Percentiles rank a stretch among this genome's conserved stretches.
These are phyloP conservation scores for Lasioglossum vierecki DNA, from an alignment of 2,888 invertebrate species.

Conservation along the genomic window DNA sequence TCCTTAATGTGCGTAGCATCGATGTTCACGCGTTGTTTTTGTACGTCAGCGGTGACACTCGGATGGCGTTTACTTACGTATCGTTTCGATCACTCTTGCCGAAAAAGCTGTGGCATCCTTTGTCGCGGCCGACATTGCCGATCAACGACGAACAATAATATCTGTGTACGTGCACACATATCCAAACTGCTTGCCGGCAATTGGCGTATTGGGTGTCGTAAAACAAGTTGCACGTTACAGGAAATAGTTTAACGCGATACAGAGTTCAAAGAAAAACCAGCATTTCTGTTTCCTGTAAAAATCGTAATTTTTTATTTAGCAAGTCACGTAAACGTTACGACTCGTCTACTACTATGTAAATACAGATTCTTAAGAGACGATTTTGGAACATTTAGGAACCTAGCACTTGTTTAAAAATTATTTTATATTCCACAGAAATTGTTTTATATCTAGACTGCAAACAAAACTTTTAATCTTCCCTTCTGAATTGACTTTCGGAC, in stretches of 20 bases:
- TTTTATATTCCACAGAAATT: background rate
- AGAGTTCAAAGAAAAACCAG: background rate
- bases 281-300: background rate
- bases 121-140: background rate
- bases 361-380: background rate
- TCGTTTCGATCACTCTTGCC: conserved; percentile 15
- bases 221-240: background rate
- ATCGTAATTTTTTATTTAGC: too few species aligned
- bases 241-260: background rate
- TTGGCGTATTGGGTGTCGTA: background rate
- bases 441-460: background rate
- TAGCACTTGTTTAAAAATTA: background rate
- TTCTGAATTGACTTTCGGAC: background rate
- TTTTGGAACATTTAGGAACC: background rate
- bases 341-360: background rate
- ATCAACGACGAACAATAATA: conserved; percentile 18
- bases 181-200: conserved; percentile 26
- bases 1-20: conserved; percentile 32
- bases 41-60: conserved; percentile 26
- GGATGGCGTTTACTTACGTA: conserved; percentile 17
- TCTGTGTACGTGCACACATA: conserved; percentile 40
- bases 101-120: background rate
- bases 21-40: conserved; percentile 32
- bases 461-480: background rate
- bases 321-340: background rate